Evolutionary conservation across 2,888 invertebrate genomes (phyloP), one percentile per base, ranked within the genome.

Genomic region (Campoletis raptor): DNA sequence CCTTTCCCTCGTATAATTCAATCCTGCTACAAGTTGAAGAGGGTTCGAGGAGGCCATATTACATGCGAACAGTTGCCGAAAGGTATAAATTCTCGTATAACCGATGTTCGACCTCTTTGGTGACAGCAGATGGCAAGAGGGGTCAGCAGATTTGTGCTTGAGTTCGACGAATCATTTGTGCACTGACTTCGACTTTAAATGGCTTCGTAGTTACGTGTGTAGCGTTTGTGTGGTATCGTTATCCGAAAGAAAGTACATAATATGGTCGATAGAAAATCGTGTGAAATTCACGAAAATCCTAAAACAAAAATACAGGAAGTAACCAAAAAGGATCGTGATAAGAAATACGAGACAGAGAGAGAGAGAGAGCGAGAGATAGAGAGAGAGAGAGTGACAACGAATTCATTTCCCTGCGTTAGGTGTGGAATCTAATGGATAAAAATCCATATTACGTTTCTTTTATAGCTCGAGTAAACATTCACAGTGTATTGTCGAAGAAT

Each of bases 1-100:
- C 70, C 76, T 81, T 85, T 85, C 42, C 81, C 61, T 57, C 81
- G 64, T 70, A 81, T 85, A 85, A 85, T 81, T 85, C 76, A 85
- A 77, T 76, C 84, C 76, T 42, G 69, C 52, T 69, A 54, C 57
- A 77, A 52, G 85, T 81, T 77, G 72, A 64, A 76, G 54, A 70
- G 76, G 81, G 64, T 80, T 12, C 81, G 48, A 69, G 24, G 85
- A 84, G 74, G 74, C 84, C 84, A 61, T 81, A 76, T 76, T 82
- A 70, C 64, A 66, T 66, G 48, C 64, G 48, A 77, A 66, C 77
- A 72, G 74, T 84, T 69, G 78, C 79, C 79, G 81, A 86, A 84
- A 84, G 79, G 78, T 84, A 81, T 79, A 84, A 86, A 78, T 83
- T 84, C 73, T 70, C 81, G 85, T 61, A 77, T 82, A 82, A 82